Conservation (phyloP, 2,888 invertebrate genomes). For the Athalia circularis region DNA sequence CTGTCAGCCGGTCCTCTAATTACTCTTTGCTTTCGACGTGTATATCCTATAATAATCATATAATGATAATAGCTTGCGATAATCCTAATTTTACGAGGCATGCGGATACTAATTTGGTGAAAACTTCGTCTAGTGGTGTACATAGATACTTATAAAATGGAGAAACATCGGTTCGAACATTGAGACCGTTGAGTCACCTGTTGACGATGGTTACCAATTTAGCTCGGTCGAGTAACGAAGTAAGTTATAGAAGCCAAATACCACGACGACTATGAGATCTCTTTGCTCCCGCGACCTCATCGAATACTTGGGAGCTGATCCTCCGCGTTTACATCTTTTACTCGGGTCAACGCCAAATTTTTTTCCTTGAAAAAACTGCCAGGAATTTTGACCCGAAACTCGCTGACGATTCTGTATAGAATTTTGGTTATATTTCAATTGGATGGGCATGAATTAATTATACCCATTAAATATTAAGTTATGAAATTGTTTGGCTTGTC, state of each 20-base stretch:
- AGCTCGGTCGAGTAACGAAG: slow-evolving; percentile 16
- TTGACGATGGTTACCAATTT: slow-evolving; percentile 41
- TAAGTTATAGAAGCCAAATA: slow-evolving; percentile 31
- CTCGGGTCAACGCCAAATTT: slow-evolving; percentile 2
- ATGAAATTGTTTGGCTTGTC: too few species aligned
- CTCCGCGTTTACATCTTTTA: slow-evolving; percentile 4
- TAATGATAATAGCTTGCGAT: background rate
- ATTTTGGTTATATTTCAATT: too few species aligned
- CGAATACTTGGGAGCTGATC: background rate
- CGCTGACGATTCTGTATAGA: too few species aligned
- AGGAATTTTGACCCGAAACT: background rate
- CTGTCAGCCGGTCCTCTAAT: background rate
- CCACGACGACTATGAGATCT: slow-evolving; percentile 21
- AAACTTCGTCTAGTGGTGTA: background rate
- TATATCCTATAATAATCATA: background rate
- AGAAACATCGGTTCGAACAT: background rate
- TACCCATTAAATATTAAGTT: too few species aligned
- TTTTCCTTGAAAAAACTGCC: background rate
- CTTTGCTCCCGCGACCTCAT: slow-evolving; percentile 32
- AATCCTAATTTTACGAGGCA: background rate
- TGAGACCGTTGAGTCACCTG: slow-evolving; percentile 39
- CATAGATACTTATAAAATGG: background rate
- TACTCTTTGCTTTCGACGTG: background rate
- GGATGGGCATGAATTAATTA: too few species aligned
- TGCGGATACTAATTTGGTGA: background rate